Evolutionary conservation across 1,140 invertebrate species (phyloP).

Genomic region (Drosophila sp.): DNA sequence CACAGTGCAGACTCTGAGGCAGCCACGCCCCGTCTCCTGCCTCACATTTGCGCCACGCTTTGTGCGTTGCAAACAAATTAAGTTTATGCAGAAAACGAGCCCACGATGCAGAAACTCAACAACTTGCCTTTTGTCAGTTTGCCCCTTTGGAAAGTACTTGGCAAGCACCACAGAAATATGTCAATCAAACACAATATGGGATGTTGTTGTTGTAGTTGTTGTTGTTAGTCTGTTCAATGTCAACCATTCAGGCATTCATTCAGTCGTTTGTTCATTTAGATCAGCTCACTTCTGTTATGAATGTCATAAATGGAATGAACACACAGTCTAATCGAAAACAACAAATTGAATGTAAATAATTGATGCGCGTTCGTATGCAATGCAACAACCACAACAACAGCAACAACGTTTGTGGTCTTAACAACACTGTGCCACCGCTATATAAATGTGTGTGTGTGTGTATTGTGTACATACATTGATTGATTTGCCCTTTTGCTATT

Average conservation of each 20-base stretch:
- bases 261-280: slow-evolving; percentile 14
- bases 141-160: slow-evolving; percentile 44
- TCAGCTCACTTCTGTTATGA: slow-evolving; percentile 40
- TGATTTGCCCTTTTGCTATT: slow-evolving; percentile 69
- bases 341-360: slow-evolving; percentile 79
- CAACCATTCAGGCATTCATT: slow-evolving; percentile 33
- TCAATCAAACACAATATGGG: slow-evolving; percentile 26
- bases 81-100: slow-evolving; percentile 47
- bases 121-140: slow-evolving; percentile 41
- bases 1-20: neutral
- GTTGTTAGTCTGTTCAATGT: slow-evolving; percentile 9
- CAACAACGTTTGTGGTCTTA: slow-evolving; percentile 15
- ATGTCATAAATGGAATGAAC: slow-evolving; percentile 35
- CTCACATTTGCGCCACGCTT: slow-evolving; percentile 11
- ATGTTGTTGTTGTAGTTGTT: slow-evolving; percentile 17
- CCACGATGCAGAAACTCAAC: slow-evolving; percentile 39
- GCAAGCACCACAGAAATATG: slow-evolving; percentile 9
- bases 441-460: slow-evolving; percentile 24
- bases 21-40: slow-evolving; percentile 29
- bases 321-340: slow-evolving; percentile 70
- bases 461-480: slow-evolving; percentile 50
- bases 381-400: slow-evolving; percentile 31
- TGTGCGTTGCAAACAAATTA: slow-evolving; percentile 25
- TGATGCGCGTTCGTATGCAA: slow-evolving; percentile 52
- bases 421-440: slow-evolving; percentile 37